A percentile compares a stretch with the other conserved stretches of the same genome.
Conservation (phyloP, 2,797 vertebrate genomes). For the Pseudomugil gertrudae region DNA sequence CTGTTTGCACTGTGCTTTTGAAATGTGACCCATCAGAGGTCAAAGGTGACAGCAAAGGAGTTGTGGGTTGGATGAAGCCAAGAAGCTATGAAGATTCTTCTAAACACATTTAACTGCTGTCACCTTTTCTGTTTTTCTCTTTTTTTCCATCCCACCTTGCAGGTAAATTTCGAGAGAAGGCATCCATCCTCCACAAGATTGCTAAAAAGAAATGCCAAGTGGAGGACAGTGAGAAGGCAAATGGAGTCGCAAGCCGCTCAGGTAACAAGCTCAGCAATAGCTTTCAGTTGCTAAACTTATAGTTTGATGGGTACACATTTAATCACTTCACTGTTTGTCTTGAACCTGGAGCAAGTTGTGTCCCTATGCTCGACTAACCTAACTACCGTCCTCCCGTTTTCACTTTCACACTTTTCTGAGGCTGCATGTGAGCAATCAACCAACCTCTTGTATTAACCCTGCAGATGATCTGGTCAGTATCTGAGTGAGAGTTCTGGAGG, state of each 20-base stretch:
- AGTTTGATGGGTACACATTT: neutral
- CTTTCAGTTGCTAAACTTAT: neutral
- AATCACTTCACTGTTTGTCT: neutral
- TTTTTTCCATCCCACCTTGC: slow-evolving; percentile 48
- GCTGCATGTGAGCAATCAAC: neutral
- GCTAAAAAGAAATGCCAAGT: slow-evolving; percentile 99
- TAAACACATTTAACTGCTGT: slow-evolving; percentile 18
- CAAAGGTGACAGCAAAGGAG: slow-evolving; percentile 54
- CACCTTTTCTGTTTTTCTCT: slow-evolving; percentile 36
- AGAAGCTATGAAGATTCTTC: slow-evolving; percentile 20
- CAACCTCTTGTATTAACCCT: neutral
- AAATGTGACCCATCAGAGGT: slow-evolving; percentile 57
- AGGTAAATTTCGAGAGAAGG: slow-evolving; percentile 98
- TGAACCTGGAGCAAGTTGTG: neutral
- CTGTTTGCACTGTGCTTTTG: slow-evolving; percentile 36
- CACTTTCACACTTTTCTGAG: neutral
- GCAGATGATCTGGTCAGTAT: neutral
- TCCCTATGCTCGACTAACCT: neutral
- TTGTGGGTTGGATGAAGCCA: slow-evolving; percentile 22
- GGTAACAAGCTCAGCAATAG: slow-evolving; percentile 73
- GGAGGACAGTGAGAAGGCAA: slow-evolving; percentile 92
- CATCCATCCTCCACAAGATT: slow-evolving; percentile 97
- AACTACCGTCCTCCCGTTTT: neutral
- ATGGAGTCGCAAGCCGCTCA: slow-evolving; percentile 88
- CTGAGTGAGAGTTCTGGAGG: neutral